Percentiles rank a stretch among this genome's conserved stretches.
phyloP scores from a whole-genome alignment of 2,797 vertebrate genomes.

The Enteromius mattozi region DNA sequence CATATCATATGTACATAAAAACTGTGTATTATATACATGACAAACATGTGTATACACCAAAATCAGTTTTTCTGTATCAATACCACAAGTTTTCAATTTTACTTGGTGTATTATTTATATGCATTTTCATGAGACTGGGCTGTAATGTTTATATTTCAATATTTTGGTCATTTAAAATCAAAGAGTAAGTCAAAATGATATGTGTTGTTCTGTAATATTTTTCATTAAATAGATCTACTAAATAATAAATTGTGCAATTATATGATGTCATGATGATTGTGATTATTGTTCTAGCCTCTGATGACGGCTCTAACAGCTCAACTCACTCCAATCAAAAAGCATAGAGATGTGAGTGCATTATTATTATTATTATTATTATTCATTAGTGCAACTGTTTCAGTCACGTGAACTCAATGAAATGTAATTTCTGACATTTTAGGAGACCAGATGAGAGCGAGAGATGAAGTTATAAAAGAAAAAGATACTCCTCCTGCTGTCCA shows the following conservation, averaged over 20 bases:
- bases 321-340: background rate
- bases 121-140: no score
- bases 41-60: no score
- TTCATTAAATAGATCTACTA: no score
- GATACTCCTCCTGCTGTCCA: background rate
- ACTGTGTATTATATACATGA: no score
- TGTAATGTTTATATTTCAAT: background rate
- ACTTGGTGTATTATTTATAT: no score
- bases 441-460: background rate
- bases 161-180: background rate
- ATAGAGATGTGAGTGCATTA: background rate
- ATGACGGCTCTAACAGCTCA: background rate
- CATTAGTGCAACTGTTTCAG: background rate
- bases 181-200: background rate
- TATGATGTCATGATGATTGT: background rate
- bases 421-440: background rate
- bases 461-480: background rate
- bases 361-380: background rate
- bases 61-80: no score
- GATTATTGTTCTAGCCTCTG: background rate
- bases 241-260: background rate
- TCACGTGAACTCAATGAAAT: background rate
- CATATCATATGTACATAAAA: no score
- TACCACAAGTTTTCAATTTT: no score
- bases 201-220: no score